Evolutionary conservation across 2,797 vertebrate genomes (phyloP).

Genomic region (Acrossocheilus fasciatus): DNA sequence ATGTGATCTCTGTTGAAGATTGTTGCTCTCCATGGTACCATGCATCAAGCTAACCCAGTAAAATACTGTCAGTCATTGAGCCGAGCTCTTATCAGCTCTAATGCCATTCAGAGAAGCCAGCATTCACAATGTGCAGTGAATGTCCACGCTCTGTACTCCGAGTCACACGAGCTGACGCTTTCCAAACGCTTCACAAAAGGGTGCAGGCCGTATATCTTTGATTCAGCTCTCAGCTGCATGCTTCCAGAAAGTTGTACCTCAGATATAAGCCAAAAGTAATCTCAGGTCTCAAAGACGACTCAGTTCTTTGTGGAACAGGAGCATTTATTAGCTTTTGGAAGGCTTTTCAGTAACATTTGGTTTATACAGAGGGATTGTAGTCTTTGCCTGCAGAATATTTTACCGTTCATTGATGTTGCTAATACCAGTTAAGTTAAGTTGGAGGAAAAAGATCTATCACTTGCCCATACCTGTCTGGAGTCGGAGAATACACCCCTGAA

Average conservation of each 20-base stretch:
- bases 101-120: slow-evolving; percentile 40
- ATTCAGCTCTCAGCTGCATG: slow-evolving; percentile 47
- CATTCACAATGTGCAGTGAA: slow-evolving; percentile 33
- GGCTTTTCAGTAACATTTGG: slow-evolving; percentile 48
- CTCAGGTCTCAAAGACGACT: slow-evolving; percentile 47
- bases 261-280: slow-evolving; percentile 43
- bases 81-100: slow-evolving; percentile 55
- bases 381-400: slow-evolving; percentile 38
- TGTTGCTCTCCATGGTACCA: slow-evolving; percentile 59
- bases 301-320: slow-evolving; percentile 45
- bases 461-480: slow-evolving; percentile 40
- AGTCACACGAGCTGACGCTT: slow-evolving; percentile 13
- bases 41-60: slow-evolving; percentile 51
- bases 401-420: slow-evolving; percentile 41
- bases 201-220: slow-evolving; percentile 21
- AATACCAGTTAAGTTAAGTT: slow-evolving; percentile 35
- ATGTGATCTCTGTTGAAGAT: slow-evolving; percentile 53
- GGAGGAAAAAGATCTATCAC: slow-evolving; percentile 30
- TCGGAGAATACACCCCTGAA: slow-evolving; percentile 21
- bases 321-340: slow-evolving; percentile 44
- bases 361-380: slow-evolving; percentile 34
- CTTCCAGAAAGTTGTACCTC: slow-evolving; percentile 52
- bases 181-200: slow-evolving; percentile 37
- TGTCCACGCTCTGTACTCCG: neutral
- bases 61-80: slow-evolving; percentile 57